These are phyloP conservation scores for Pinctada fucata DNA, from an alignment of 2,888 invertebrate species.

Conservation along the genomic window DNA sequence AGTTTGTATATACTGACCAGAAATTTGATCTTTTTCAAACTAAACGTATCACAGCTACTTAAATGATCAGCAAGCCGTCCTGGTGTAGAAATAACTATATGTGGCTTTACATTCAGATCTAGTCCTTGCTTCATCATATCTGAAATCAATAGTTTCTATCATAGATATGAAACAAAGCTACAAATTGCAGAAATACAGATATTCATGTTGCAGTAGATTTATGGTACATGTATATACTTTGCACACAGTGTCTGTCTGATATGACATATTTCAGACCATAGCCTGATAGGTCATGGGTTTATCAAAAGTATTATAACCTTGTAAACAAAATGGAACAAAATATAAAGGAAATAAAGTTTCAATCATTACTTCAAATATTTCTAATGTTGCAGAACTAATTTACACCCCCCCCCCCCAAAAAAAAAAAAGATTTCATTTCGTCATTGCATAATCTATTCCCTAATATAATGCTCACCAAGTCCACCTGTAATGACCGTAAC, in stretches of 20 bases:
- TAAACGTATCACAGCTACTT: constrained; percentile 83
- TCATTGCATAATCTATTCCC: too few relatives aligned
- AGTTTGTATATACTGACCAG: constrained; percentile 60
- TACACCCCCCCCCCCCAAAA: too few relatives aligned
- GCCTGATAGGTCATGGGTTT: too few relatives aligned
- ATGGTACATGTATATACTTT: background rate
- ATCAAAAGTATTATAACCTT: too few relatives aligned
- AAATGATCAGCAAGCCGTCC: constrained; percentile 96
- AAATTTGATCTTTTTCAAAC: constrained; percentile 74
- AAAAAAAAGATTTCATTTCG: too few relatives aligned
- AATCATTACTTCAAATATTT: too few relatives aligned
- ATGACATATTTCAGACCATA: too few relatives aligned
- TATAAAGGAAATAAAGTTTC: too few relatives aligned
- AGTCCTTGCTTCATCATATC: constrained; percentile 90
- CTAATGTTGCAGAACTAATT: too few relatives aligned
- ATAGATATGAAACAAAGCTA: too few relatives aligned
- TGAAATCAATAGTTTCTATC: constrained; percentile 41
- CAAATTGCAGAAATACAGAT: background rate
- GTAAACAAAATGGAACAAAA: too few relatives aligned
- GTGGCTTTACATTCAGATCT: constrained; percentile 90
- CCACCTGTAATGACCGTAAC: constrained; percentile 96
- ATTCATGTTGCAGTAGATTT: background rate
- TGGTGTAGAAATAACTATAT: constrained; percentile 97
- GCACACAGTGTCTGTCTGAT: background rate
- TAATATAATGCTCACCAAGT: constrained; percentile 80